Base-by-base conservation (phyloP, 2,888 invertebrate species). In the Bugulina stolonifera region DNA sequence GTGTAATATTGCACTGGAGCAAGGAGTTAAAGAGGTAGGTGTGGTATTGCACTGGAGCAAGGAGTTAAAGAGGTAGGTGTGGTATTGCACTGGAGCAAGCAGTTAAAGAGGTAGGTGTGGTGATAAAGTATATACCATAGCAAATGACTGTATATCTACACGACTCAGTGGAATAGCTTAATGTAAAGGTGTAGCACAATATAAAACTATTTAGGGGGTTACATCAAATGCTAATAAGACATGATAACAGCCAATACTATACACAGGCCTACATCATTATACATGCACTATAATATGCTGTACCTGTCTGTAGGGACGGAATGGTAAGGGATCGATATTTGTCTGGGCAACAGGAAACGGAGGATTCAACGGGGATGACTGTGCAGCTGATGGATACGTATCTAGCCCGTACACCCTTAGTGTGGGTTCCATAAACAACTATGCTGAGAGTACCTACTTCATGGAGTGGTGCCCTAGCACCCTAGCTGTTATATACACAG, bases 1-100 rank as follows among this genome's bases (percentile, higher is more conserved):
- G 43, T 43, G 43, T 43, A 43, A 5, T n/a, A n/a, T n/a, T n/a
- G 18, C 43, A 43, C 10, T 10, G 43, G 18, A 43, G 43, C 18
- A 43, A 43, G 43, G 5, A 43, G 5, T 10, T 43, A 43, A 18
- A 43, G 43, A 43, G 43, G 43, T 43, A 43, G 18, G 43, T 43
- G 43, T 43, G 80, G 82, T 35, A 89, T 90, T 80, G 93, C 94
- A 0, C 86, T 96, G 1, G 85, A 88, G 78, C 87, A 89, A 73
- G 94, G 94, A 43, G 10, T 10, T 18, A 43, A 18, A 43, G 43
- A 43, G 43, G 43, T 43, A 43, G 18, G 43, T 43, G 5, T 43
- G 5, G 43, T 18, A 10, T 18, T 43, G 10, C 18, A 18, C 43
- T 43, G 18, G 5, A 43, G 10, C 18, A 18, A 10, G 43, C 18